Conservation (phyloP, 2,888 invertebrate genomes). For the Cristatella mucedo region DNA sequence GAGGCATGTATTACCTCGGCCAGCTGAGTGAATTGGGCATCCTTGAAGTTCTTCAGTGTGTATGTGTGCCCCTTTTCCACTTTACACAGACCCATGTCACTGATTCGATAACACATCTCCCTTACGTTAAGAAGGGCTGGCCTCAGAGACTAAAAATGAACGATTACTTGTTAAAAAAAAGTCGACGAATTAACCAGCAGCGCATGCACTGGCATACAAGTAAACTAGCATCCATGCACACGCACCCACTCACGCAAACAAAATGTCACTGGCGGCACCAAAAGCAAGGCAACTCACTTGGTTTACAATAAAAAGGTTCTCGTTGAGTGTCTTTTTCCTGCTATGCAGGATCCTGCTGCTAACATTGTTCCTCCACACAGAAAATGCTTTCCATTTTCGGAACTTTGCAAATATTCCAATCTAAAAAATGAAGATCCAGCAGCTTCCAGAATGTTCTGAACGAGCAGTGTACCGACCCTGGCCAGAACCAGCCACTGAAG, state of each 20-base stretch:
- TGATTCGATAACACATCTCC: conserved; percentile 40
- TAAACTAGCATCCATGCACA: no score
- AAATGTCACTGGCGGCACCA: no score
- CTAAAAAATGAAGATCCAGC: no score
- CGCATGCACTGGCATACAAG: no score
- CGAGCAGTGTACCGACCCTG: no score
- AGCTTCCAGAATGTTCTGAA: no score
- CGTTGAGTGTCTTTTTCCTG: conserved; percentile 46
- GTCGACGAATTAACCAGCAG: no score
- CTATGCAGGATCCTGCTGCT: conserved; percentile 50
- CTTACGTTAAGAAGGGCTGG: conserved; percentile 56
- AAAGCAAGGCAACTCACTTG: conserved; percentile 36
- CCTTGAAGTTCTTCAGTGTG: conserved; percentile 31
- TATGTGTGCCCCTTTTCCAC: conserved; percentile 38
- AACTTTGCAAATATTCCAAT: conserved; percentile 37
- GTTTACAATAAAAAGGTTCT: conserved; percentile 58
- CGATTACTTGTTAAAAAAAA: no score
- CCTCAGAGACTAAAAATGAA: conserved; percentile 44
- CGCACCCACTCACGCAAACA: no score
- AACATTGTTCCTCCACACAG: conserved; percentile 60
- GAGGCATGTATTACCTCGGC: conserved; percentile 21
- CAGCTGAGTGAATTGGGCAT: conserved; percentile 35
- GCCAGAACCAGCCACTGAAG: no score
- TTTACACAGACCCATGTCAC: conserved; percentile 39
- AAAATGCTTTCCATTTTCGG: conserved; percentile 51